Conservation (phyloP, 1,140 invertebrate genomes). For the Andricus grossulariae region DNA sequence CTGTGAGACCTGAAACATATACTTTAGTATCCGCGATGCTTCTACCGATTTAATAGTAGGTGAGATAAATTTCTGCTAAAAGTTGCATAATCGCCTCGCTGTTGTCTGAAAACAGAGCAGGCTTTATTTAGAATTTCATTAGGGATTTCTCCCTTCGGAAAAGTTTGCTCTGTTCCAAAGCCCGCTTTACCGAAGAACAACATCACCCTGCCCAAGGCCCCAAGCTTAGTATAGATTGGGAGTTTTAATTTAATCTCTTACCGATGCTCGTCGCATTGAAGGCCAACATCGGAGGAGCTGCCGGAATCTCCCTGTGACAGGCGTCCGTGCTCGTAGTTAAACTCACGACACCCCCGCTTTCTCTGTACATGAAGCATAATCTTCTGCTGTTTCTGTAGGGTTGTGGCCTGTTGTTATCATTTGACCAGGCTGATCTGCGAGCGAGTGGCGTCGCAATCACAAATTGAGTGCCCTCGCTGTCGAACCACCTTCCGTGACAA, state of each 20-base stretch:
- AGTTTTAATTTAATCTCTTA: constrained; percentile 61
- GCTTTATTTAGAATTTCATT: constrained; percentile 23
- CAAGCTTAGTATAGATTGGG: background rate
- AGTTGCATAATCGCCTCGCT: background rate
- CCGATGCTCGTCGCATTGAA: constrained; percentile 78
- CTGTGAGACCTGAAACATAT: too few species aligned
- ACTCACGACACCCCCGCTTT: constrained; percentile 74
- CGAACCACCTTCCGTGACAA: constrained; percentile 88
- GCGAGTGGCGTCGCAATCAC: constrained; percentile 85
- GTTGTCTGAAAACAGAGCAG: constrained; percentile 6
- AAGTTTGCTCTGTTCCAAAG: constrained; percentile 8
- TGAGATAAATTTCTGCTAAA: background rate
- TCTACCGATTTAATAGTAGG: background rate
- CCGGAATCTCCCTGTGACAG: constrained; percentile 75
- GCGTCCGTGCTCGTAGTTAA: constrained; percentile 76
- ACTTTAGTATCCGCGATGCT: too few species aligned
- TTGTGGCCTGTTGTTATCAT: constrained; percentile 70
- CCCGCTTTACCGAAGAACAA: constrained; percentile 4
- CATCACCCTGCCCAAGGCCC: background rate
- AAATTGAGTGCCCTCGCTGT: constrained; percentile 82
- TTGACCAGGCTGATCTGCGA: constrained; percentile 68
- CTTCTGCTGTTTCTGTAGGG: constrained; percentile 74
- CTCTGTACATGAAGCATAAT: constrained; percentile 78
- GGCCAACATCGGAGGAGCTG: constrained; percentile 71
- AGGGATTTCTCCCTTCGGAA: constrained; percentile 1